Percentiles rank a stretch among this genome's conserved stretches.
Conservation (phyloP, 2,888 invertebrate genomes). For the Polydrusus cervinus region DNA sequence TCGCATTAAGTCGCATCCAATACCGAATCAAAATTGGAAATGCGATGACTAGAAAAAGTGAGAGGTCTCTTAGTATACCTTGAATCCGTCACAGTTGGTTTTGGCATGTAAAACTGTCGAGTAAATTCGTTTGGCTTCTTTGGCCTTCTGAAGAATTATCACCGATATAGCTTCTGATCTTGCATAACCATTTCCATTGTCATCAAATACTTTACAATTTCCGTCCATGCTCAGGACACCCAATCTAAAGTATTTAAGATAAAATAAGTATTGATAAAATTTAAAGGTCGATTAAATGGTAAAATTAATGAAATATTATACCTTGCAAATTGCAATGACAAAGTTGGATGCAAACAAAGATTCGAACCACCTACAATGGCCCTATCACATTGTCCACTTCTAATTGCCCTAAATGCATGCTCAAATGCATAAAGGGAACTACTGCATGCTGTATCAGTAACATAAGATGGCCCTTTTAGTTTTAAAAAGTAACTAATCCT, state of each 20-base stretch:
- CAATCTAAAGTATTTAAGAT: constrained; percentile 68
- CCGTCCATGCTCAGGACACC: constrained; percentile 90
- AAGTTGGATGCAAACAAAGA: constrained; percentile 89
- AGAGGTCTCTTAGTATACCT: too few species aligned
- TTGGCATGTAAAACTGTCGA: constrained; percentile 24
- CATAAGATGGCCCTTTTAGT: constrained; percentile 90
- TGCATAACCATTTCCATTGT: constrained; percentile 85
- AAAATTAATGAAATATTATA: too few species aligned
- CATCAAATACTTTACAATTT: constrained; percentile 92
- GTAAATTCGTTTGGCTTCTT: constrained; percentile 68
- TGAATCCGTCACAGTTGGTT: constrained; percentile 57
- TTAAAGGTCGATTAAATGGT: too few species aligned
- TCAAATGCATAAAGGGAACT: constrained; percentile 92
- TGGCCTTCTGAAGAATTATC: constrained; percentile 80
- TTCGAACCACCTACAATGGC: constrained; percentile 93
- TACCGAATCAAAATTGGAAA: too few species aligned
- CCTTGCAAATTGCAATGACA: constrained; percentile 90
- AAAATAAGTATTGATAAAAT: too few species aligned
- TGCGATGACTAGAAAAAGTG: too few species aligned
- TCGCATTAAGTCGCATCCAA: too few species aligned
- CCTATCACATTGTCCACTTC: constrained; percentile 87
- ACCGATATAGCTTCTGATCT: constrained; percentile 85
- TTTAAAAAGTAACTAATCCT: constrained; percentile 92
- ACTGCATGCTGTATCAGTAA: constrained; percentile 95
- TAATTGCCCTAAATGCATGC: constrained; percentile 84